Conservation (phyloP, 2,113 vertebrate species). For the Parus major region DNA sequence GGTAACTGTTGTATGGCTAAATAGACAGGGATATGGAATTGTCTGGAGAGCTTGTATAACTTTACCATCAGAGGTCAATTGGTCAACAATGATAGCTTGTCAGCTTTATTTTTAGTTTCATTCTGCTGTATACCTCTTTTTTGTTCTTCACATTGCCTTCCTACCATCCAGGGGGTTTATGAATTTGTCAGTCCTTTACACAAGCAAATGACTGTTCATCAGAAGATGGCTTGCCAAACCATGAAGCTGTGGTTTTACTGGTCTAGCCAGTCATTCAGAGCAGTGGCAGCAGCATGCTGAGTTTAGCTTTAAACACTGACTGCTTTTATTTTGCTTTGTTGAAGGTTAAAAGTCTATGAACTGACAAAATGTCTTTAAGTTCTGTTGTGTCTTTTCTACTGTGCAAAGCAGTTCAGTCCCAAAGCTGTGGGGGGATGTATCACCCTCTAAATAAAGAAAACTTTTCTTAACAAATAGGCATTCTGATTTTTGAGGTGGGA, state of each 20-base stretch:
- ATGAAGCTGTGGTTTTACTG: neutral
- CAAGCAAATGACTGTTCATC: neutral
- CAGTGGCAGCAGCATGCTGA: neutral
- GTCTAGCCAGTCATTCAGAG: neutral
- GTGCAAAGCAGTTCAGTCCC: neutral
- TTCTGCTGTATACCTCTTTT: neutral
- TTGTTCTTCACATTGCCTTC: neutral
- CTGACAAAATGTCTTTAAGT: neutral
- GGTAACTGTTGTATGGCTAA: neutral
- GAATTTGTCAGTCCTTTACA: neutral
- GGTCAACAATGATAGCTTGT: neutral
- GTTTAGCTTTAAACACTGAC: neutral
- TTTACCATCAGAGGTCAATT: neutral
- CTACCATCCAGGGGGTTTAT: neutral
- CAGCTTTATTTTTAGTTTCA: neutral
- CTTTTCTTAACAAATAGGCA: neutral
- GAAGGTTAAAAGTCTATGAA: neutral
- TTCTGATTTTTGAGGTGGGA: neutral
- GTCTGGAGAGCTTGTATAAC: neutral
- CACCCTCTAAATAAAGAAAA: neutral
- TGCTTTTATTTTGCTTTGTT: neutral
- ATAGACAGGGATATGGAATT: neutral
- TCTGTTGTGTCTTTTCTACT: neutral
- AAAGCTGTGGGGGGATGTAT: neutral
- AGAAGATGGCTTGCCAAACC: neutral